A percentile compares a stretch with the other conserved stretches of the same genome.
Conservation (phyloP, 2,888 invertebrate genomes). For the Coenonympha glycerion region DNA sequence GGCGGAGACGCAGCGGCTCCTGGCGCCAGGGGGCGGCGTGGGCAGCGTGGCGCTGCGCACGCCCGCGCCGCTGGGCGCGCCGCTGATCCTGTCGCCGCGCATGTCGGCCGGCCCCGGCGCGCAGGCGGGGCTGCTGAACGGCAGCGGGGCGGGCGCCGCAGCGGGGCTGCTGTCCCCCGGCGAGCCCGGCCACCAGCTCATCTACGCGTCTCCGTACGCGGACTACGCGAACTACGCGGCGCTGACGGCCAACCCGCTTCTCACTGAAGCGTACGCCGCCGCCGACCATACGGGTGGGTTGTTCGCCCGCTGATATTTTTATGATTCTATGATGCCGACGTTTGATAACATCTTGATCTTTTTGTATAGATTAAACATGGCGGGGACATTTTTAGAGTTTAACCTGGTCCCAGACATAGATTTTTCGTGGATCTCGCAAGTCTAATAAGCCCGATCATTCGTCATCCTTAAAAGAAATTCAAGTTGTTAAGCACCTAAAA, state of each 20-base stretch:
- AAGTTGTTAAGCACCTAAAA: no score
- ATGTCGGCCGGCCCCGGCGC: constrained; percentile 89
- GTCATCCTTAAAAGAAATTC: no score
- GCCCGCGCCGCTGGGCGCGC: constrained; percentile 90
- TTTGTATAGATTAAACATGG: not conserved
- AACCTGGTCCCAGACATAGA: not conserved
- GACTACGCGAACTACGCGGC: constrained; percentile 95
- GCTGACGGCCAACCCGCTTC: constrained; percentile 85
- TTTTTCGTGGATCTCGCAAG: no score
- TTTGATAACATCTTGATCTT: constrained; percentile 41
- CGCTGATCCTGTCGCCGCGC: constrained; percentile 92
- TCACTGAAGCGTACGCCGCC: constrained; percentile 85
- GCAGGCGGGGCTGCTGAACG: constrained; percentile 80
- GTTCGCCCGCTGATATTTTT: constrained; percentile 70
- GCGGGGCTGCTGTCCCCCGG: constrained; percentile 73
- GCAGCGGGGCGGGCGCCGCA: constrained; percentile 55
- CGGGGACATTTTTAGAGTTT: not conserved
- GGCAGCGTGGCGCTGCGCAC: constrained; percentile 79
- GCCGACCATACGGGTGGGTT: constrained; percentile 97
- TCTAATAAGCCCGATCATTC: no score
- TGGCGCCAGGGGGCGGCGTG: constrained; percentile 73
- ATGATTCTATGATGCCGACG: constrained; percentile 27
- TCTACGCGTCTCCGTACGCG: constrained; percentile 88
- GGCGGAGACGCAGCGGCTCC: constrained; percentile 86
- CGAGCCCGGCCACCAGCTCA: constrained; percentile 85